Conservation (phyloP, 2,797 vertebrate species). For the Danio tinwini region DNA sequence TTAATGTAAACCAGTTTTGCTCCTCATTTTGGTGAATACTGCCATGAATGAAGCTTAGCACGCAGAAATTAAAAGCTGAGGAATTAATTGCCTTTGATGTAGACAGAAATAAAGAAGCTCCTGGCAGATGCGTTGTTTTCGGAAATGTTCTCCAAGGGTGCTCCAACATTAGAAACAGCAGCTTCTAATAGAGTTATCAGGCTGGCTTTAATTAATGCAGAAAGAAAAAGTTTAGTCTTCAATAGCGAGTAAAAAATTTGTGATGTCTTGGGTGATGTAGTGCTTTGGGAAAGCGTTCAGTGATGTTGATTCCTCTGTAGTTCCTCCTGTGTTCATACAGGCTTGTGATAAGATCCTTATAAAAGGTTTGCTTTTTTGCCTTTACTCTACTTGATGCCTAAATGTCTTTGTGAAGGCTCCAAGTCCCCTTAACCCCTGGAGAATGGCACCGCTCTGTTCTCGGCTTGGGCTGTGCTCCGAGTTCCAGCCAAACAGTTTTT, state of each 20-base stretch:
- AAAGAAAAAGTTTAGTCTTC: conserved; percentile 26
- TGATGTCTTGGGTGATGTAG: conserved; percentile 26
- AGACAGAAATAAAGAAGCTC: conserved; percentile 42
- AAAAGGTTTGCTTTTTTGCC: conserved; percentile 50
- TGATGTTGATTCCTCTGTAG: conserved; percentile 30
- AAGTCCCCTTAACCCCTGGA: conserved; percentile 52
- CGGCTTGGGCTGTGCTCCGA: conserved; percentile 37
- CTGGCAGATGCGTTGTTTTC: conserved; percentile 31
- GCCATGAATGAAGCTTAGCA: conserved; percentile 28
- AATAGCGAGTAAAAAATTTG: conserved; percentile 17
- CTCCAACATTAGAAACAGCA: conserved; percentile 32
- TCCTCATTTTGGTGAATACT: conserved; percentile 63
- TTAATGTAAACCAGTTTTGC: conserved; percentile 66
- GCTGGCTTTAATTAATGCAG: conserved; percentile 40
- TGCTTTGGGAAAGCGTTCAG: conserved; percentile 25
- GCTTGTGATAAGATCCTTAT: conserved; percentile 57
- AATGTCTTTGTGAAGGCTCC: conserved; percentile 56
- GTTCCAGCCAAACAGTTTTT: conserved; percentile 41
- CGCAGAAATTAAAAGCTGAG: conserved; percentile 19
- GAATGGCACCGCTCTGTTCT: conserved; percentile 54
- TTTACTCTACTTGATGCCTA: conserved; percentile 43
- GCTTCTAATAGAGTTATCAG: conserved; percentile 45
- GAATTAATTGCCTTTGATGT: conserved; percentile 39
- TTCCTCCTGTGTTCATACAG: conserved; percentile 51
- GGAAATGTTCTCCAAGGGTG: conserved; percentile 37